Conservation (phyloP, 2,113 vertebrate species). For the Crocuta crocuta region DNA sequence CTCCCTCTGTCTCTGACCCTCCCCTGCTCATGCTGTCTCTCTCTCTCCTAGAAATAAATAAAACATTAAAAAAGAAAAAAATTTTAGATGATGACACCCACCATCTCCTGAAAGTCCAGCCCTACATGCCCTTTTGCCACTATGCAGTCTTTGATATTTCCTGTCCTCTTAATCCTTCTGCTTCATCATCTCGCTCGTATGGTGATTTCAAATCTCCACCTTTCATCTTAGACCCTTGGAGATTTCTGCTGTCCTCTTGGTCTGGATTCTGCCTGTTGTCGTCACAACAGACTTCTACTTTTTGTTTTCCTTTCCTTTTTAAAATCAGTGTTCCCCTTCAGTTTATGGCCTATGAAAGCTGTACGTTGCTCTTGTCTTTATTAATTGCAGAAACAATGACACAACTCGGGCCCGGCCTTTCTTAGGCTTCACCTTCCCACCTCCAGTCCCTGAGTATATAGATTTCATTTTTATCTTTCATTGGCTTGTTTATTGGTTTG, state of each 20-base stretch:
- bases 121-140: background rate
- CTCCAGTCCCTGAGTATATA: background rate
- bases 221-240: background rate
- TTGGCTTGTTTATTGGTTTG: background rate
- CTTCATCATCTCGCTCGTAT: background rate
- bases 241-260: background rate
- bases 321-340: background rate
- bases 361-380: background rate
- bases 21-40: no score
- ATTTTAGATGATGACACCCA: background rate
- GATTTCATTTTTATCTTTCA: background rate
- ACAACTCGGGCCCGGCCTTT: background rate
- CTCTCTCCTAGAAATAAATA: no score
- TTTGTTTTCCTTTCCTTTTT: background rate
- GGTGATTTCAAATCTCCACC: background rate
- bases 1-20: no score
- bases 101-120: background rate
- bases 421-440: background rate
- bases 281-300: background rate
- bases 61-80: no score
- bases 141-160: background rate
- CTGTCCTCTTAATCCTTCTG: background rate
- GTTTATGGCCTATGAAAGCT: background rate
- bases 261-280: background rate
- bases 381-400: background rate